Conservation (phyloP, 2,888 invertebrate species). For the Diadegma fenestrale region DNA sequence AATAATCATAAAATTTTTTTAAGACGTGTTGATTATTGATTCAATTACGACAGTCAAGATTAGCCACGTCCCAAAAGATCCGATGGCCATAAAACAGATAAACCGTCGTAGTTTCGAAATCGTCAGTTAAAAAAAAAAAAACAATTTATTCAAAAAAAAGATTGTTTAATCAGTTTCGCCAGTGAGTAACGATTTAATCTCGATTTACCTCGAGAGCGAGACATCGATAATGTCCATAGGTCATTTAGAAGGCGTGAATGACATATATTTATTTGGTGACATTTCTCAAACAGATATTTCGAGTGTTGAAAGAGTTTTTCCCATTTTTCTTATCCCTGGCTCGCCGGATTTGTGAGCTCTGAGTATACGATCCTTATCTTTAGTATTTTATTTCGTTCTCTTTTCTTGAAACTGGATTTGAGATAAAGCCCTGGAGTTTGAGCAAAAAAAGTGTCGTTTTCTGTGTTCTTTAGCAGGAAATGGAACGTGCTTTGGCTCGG, state of each 20-base stretch:
- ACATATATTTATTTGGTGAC: slow-evolving; percentile 9
- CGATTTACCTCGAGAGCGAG: not conserved
- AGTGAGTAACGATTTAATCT: not conserved
- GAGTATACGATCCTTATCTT: slow-evolving; percentile 18
- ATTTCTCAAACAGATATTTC: not conserved
- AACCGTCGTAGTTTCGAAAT: not conserved
- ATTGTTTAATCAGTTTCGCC: not conserved
- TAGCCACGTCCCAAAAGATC: not conserved
- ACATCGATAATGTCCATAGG: not conserved
- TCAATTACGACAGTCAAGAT: not conserved
- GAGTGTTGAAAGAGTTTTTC: not conserved
- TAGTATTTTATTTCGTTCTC: not conserved
- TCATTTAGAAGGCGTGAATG: not conserved
- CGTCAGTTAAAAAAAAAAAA: not conserved
- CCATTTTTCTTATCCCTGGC: not conserved
- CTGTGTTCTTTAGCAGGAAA: slow-evolving; percentile 32
- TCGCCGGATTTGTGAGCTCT: slow-evolving; percentile 17
- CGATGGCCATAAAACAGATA: not conserved
- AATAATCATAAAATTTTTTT: not conserved
- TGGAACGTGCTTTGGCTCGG: slow-evolving; percentile 18
- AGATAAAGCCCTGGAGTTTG: not conserved
- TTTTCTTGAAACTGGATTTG: not conserved
- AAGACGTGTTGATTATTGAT: too few species aligned
- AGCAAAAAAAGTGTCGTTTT: slow-evolving; percentile 7
- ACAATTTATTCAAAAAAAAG: not conserved